Evolutionary conservation across 1,140 invertebrate species (phyloP).

Genomic region (Drosophila chauvacae): DNA sequence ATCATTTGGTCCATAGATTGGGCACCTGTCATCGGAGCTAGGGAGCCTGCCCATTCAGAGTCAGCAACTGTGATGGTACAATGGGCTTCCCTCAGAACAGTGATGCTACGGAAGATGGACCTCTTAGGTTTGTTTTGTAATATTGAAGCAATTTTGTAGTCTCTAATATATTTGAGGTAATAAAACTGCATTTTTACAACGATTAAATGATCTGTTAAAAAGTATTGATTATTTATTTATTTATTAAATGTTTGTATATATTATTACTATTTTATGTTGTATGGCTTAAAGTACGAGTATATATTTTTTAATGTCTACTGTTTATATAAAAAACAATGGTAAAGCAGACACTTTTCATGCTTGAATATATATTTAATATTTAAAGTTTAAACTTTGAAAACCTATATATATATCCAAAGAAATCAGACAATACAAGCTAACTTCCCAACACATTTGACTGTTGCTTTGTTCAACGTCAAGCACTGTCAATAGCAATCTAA

Average conservation of each 20-base stretch:
- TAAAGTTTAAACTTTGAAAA: no score
- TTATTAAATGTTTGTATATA: no score
- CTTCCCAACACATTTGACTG: constrained; percentile 9
- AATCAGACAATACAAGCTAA: background rate
- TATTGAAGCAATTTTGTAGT: background rate
- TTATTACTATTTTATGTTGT: no score
- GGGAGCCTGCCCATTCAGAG: constrained; percentile 26
- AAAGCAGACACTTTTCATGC: background rate
- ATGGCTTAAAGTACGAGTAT: no score
- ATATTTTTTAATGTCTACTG: no score
- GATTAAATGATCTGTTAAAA: background rate
- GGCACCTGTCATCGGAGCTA: constrained; percentile 59
- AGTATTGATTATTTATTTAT: background rate
- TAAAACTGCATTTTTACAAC: no score
- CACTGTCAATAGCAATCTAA: constrained; percentile 55
- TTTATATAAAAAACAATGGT: no score
- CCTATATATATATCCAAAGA: no score
- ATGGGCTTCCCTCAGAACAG: background rate
- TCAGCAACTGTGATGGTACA: background rate
- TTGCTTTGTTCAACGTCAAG: background rate
- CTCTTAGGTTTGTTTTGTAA: no score
- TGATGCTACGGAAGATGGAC: constrained; percentile 2
- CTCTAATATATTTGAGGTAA: no score
- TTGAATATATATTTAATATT: background rate
- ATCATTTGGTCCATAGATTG: constrained; percentile 62